Base-by-base conservation (phyloP, 2,113 vertebrate genomes). In the Globicephala melas region DNA sequence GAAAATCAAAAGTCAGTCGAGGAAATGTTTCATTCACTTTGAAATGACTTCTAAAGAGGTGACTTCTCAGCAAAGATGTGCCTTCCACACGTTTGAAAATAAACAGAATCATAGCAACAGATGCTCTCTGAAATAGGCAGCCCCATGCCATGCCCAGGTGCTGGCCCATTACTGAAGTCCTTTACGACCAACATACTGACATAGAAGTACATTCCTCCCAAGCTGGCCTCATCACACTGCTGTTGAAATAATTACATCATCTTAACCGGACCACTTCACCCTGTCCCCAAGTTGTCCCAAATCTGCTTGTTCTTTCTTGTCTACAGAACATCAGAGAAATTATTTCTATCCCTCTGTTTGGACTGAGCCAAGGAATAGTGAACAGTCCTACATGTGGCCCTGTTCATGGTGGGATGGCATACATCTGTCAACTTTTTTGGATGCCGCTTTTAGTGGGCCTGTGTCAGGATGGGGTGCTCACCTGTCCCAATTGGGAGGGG, bases 341-440 rank as follows among this genome's bases (percentile, higher is more conserved):
- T 91, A 81, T 80, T 81, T 90, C 79, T 53, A 96, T 68, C n/a
- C 50, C 8, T 96, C 28, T 87, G 6, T 80, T 58, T 84, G 41
- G 60, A 80, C 18, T 65, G 25, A 93, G 73, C 28, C 79, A 47
- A 81, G n/a, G 62, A 84, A 63, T 5, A 44, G 84, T n/a, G 44
- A 70, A 50, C 60, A 15, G 31, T 73, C 55, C 55, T 25, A 1
- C 21, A 6, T 31, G 9, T 2, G 28, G 11, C 12, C 25, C 28
- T 53, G 17, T 47, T 76, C 41, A 15, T 15, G 25, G 58, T 50
- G 3, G 4, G 2, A 84, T 53, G 26, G 31, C 3, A 5, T 17
- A 20, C 3, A 44, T 8, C 68, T 58, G 28, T 7, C 65, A 44
- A 12, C 38, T 38, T 41, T 83, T 80, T 89, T 18, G 6, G 28